Evolutionary conservation across 2,797 vertebrate genomes (phyloP).

Genomic region (Argentina silus): DNA sequence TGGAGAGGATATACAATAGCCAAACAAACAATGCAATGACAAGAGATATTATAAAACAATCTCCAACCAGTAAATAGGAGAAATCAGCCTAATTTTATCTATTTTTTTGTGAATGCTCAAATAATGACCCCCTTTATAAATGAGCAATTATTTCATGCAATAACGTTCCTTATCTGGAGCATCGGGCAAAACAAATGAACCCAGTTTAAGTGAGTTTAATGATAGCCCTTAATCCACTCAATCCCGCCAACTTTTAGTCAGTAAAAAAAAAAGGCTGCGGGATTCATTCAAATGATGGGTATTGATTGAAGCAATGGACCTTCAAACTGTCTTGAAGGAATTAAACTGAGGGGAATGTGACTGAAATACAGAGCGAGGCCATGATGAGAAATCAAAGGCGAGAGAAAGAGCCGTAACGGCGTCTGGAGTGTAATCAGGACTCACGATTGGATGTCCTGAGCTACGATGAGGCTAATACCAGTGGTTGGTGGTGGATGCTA

Average conservation of each 20-base stretch:
- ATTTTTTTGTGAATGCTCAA: slow-evolving; percentile 10
- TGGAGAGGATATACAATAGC: background rate
- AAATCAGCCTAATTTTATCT: background rate
- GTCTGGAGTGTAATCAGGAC: slow-evolving; percentile 40
- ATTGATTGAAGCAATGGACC: slow-evolving; percentile 63
- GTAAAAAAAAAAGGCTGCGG: slow-evolving; percentile 50
- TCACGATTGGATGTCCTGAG: slow-evolving; percentile 41
- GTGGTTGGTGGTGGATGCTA: slow-evolving; percentile 20
- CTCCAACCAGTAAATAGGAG: background rate
- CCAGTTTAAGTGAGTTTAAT: slow-evolving; percentile 11
- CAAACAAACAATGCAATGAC: too few relatives aligned
- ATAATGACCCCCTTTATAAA: slow-evolving; percentile 13
- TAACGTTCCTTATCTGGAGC: slow-evolving; percentile 12
- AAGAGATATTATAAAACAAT: background rate
- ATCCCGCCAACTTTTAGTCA: slow-evolving; percentile 53
- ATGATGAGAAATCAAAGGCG: slow-evolving; percentile 10
- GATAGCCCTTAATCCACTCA: slow-evolving; percentile 51
- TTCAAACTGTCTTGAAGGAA: slow-evolving; percentile 60
- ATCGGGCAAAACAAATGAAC: background rate
- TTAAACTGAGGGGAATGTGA: slow-evolving; percentile 56
- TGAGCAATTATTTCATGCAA: slow-evolving; percentile 6
- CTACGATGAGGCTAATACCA: slow-evolving; percentile 6
- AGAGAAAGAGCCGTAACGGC: background rate
- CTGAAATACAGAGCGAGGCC: slow-evolving; percentile 43
- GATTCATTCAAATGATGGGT: slow-evolving; percentile 66